A percentile compares a stretch with the other conserved stretches of the same genome.
Conservation (phyloP, 2,113 vertebrate genomes). For the Antidorcas marsupialis region DNA sequence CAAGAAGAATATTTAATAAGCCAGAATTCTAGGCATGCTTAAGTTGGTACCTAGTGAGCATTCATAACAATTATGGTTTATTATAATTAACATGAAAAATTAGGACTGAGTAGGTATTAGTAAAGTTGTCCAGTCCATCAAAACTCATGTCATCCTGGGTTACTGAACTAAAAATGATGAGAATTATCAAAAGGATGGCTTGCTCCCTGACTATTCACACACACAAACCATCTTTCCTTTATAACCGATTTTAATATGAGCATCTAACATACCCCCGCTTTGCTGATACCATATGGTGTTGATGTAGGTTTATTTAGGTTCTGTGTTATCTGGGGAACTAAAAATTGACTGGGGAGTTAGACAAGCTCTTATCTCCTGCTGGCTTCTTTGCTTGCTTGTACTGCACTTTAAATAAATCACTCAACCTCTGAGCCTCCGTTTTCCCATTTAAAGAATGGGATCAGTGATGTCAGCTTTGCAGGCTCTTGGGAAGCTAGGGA, state of each 20-base stretch:
- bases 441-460: constrained; percentile 66
- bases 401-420: constrained; percentile 58
- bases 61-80: neutral
- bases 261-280: constrained; percentile 42
- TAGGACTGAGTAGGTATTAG: neutral
- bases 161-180: constrained; percentile 34
- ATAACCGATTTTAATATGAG: constrained; percentile 54
- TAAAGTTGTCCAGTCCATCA: neutral
- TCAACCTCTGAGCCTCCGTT: constrained; percentile 46
- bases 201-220: constrained; percentile 20
- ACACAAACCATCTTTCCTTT: constrained; percentile 44
- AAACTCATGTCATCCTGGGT: constrained; percentile 6
- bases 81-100: neutral
- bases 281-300: constrained; percentile 70
- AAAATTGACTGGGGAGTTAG: constrained; percentile 69
- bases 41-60: neutral
- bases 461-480: constrained; percentile 28
- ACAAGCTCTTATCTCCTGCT: constrained; percentile 61
- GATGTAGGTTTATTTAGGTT: constrained; percentile 70
- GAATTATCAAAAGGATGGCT: constrained; percentile 29
- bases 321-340: constrained; percentile 62
- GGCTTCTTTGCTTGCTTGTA: constrained; percentile 55
- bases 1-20: constrained; percentile 30
- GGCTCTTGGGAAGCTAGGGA: constrained; percentile 8
- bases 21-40: constrained; percentile 9